A percentile compares a stretch with the other conserved stretches of the same genome.
Conservation (phyloP, 2,888 invertebrate genomes). For the Serripes groenlandicus region DNA sequence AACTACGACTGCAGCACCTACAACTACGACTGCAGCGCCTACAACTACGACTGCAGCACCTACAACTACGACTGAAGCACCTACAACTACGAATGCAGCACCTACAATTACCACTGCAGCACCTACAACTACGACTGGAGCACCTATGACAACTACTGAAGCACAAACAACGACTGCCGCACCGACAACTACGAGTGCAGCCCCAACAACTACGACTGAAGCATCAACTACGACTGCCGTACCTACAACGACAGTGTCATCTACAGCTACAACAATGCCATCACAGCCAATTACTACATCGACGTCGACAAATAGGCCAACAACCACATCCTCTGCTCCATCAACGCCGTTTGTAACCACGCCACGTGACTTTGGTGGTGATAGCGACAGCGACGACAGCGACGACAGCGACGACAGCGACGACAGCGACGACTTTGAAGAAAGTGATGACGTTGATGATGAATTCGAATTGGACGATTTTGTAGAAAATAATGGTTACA, state of each 20-base stretch:
- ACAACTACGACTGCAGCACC: not conserved
- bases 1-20: not conserved
- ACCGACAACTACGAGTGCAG: not conserved
- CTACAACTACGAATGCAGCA: not conserved
- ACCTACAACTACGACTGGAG: not conserved
- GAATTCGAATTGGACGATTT: slow-evolving; percentile 12
- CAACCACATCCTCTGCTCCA: not conserved
- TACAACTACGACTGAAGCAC: slow-evolving; percentile 2
- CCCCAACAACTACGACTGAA: not conserved
- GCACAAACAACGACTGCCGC: not conserved
- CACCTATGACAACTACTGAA: not conserved
- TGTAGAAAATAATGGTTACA: not conserved
- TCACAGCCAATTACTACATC: not conserved
- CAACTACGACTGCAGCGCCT: not conserved
- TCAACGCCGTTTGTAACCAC: not conserved
- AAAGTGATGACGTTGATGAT: slow-evolving; percentile 24
- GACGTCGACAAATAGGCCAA: not conserved
- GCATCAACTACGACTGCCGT: slow-evolving; percentile 10
- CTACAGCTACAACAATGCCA: not conserved
- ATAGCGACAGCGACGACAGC: slow-evolving; percentile 10
- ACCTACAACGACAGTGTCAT: not conserved
- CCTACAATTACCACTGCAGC: not conserved
- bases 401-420: slow-evolving; percentile 27
- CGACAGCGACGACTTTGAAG: slow-evolving; percentile 22
- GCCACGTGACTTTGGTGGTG: not conserved